Base-by-base conservation (phyloP, 37 sponge, comb jelly and placozoan genomes). In the Tethya wilhelma region DNA sequence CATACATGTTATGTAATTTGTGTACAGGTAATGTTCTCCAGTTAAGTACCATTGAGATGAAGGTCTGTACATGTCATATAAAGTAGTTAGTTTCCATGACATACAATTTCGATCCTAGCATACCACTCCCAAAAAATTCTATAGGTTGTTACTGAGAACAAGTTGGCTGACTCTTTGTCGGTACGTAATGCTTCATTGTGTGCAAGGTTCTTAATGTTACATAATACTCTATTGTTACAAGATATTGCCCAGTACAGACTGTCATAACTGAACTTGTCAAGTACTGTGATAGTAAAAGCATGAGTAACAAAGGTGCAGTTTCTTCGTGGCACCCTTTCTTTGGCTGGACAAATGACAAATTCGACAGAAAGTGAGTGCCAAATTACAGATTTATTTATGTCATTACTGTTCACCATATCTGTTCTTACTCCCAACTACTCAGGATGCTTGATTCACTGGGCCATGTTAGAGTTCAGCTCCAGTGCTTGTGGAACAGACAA, bases 271-370 rank as follows among this genome's bases (percentile, higher is more conserved):
- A 36, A 4, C 64, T n/a, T n/a, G n/a, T n/a, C n/a, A n/a, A n/a
- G n/a, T n/a, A n/a, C n/a, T n/a, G n/a, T n/a, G n/a, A n/a, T n/a
- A n/a, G n/a, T n/a, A n/a, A n/a, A n/a, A n/a, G n/a, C n/a, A n/a
- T n/a, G n/a, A n/a, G n/a, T n/a, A n/a, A 59, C 40, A 26, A 25
- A 63, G 37, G 81, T 55, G 32, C 56, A 23, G 20, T 70, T 38
- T 40, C 79, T 19, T 58, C 58, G 11, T 93, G 93, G 93, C 93
- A 93, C 63, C 83, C 86, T 3, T 62, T 93, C 64, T 86, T 93
- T 71, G 93, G 93, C 65, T 89, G 85, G 75, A 65, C 34, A 28
- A 66, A 65, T 4, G 63, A 68, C 9, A 53, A 14, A 4, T 29
- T 67, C 58, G 93, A 93, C 65, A 80, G 73, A 59, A 80, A 85